Base-by-base conservation (phyloP, 2,888 invertebrate species). In the Callosobruchus maculatus region DNA sequence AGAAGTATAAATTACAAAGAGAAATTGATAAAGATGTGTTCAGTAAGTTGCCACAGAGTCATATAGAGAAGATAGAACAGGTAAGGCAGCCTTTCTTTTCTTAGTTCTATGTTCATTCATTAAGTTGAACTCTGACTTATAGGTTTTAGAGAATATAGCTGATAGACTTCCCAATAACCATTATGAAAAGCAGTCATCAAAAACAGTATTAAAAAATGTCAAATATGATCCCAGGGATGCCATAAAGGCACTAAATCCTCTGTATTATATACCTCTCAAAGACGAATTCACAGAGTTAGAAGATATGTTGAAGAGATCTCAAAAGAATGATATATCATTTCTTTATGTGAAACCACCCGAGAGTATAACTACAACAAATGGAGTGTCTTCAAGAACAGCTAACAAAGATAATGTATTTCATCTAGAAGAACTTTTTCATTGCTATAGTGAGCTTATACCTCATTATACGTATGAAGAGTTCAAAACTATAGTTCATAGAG, bases 391-490 rank as follows among this genome's bases (percentile, higher is more conserved):
- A 49, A 49, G 18, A 13, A 49, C 13, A 49, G 13, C 49, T 49
- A 66, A 70, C 68, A 71, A 73, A 22, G 71, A 77, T 22, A 70
- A 74, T 20, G 73, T 72, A 13, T 82, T 81, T 75, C 79, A 80
- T 7, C 74, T 83, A 20, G 78, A 80, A 70, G 79, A 79, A 20
- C 81, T 82, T 78, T 84, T 81, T 77, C 79, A 83, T 68, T 78
- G 80, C 67, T 82, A 83, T 73, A 80, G 80, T 72, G 74, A 73
- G 20, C 78, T 79, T 70, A 82, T 84, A 67, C 77, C 81, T 5
- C 81, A 80, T 70, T 84, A 84, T 76, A 79, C 78, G 30, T 84
- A 79, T 75, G 76, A 80, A 9, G 82, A 84, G 75, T 84, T 84
- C 75, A 80, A 80, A 73, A 73, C 80, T 18, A 80, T 84, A 21